These are phyloP conservation scores for Sorex maritimensis DNA, from an alignment of 2,797 vertebrate genomes.

Conservation along the genomic window DNA sequence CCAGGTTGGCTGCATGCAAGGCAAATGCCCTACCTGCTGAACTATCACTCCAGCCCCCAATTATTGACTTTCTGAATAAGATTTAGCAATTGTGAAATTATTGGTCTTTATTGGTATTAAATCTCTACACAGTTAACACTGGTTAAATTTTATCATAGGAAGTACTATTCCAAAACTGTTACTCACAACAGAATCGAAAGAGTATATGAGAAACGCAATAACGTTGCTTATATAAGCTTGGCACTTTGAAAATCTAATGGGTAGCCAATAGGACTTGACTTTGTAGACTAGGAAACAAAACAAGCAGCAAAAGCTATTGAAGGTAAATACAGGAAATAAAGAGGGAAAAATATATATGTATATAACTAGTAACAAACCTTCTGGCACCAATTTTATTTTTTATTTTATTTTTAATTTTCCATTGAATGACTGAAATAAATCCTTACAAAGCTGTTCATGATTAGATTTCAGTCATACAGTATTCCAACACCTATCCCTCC, in stretches of 20 bases:
- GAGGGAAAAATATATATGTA: background rate
- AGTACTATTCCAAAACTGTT: slow-evolving; percentile 93
- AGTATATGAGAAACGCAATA: slow-evolving; percentile 92
- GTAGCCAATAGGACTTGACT: slow-evolving; percentile 95
- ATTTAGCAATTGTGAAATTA: background rate
- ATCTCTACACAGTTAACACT: slow-evolving; percentile 31
- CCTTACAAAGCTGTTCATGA: too few relatives aligned
- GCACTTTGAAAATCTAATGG: slow-evolving; percentile 91
- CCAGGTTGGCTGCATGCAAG: too few relatives aligned
- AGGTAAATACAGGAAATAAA: slow-evolving; percentile 87
- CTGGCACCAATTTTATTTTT: background rate
- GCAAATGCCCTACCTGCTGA: too few relatives aligned
- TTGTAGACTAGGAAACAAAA: slow-evolving; percentile 95
- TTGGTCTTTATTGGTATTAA: background rate
- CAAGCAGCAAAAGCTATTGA: slow-evolving; percentile 94
- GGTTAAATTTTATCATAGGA: slow-evolving; percentile 89
- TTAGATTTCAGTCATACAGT: too few relatives aligned
- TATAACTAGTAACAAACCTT: background rate
- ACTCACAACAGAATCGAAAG: slow-evolving; percentile 92
- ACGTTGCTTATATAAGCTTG: slow-evolving; percentile 94
- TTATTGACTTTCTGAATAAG: slow-evolving; percentile 23
- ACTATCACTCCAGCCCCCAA: too few relatives aligned
- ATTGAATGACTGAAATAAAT: too few relatives aligned
- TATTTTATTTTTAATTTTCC: slow-evolving; percentile 88
- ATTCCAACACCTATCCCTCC: too few relatives aligned